These are phyloP conservation scores for Dicaeum eximium DNA, from an alignment of 2,113 vertebrate species.

Conservation along the genomic window DNA sequence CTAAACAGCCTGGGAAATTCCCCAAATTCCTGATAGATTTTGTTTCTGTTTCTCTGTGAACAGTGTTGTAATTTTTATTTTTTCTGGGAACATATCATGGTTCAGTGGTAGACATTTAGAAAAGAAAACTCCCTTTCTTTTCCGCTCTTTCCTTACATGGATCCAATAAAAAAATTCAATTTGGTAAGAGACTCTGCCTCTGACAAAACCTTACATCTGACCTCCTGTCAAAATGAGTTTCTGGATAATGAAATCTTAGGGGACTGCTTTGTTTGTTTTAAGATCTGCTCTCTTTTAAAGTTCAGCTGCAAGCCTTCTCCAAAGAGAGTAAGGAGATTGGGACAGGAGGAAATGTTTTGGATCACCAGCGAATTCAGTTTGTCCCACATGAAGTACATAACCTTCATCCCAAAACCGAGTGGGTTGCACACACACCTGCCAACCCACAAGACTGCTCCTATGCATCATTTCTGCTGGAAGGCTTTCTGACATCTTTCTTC, in stretches of 20 bases:
- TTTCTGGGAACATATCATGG: background rate
- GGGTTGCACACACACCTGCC: background rate
- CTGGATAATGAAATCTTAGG: background rate
- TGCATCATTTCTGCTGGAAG: background rate
- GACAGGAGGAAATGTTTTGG: background rate
- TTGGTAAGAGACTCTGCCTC: background rate
- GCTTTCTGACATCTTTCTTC: background rate
- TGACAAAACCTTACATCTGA: background rate
- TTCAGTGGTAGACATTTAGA: background rate
- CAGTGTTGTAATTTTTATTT: background rate
- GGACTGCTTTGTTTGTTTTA: background rate
- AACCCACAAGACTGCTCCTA: background rate
- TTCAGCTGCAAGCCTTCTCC: background rate
- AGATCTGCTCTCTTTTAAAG: background rate
- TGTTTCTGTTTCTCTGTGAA: constrained; percentile 12
- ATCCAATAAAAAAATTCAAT: background rate
- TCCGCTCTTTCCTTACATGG: background rate
- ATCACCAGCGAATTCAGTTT: background rate
- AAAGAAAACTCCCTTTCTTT: background rate
- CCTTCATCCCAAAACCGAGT: background rate
- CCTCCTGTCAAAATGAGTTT: background rate
- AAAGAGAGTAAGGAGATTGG: background rate
- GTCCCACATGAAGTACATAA: background rate
- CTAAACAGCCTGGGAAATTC: background rate
- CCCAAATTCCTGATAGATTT: background rate